A percentile compares a stretch with the other conserved stretches of the same genome.
These are phyloP conservation scores for Erpetoichthys calabaricus DNA, from an alignment of 2,797 vertebrate species.

Conservation along the genomic window DNA sequence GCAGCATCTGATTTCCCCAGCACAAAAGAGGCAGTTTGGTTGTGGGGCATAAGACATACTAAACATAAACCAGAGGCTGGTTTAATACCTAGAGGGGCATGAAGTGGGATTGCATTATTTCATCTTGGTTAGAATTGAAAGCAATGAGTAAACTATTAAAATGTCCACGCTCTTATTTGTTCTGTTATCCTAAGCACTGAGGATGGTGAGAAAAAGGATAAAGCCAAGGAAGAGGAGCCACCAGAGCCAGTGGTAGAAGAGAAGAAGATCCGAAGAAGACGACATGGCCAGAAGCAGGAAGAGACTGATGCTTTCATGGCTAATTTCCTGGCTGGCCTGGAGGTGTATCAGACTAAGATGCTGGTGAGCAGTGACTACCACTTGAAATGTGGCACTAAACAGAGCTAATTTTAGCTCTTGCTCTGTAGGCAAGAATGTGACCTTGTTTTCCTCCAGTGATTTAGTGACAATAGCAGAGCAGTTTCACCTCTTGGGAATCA, in stretches of 20 bases:
- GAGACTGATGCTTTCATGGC: slow-evolving; percentile 79
- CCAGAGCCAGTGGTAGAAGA: slow-evolving; percentile 43
- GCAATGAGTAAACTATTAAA: neutral
- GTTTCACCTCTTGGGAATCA: no score
- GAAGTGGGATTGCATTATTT: no score
- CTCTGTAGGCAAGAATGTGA: no score
- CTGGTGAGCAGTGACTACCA: slow-evolving; percentile 50
- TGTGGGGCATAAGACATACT: no score
- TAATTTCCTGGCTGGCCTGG: slow-evolving; percentile 82
- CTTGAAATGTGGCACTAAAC: no score
- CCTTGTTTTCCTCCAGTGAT: no score
- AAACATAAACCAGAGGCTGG: no score
- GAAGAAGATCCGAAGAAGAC: slow-evolving; percentile 59
- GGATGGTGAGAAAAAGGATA: slow-evolving; percentile 86
- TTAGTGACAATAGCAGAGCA: no score
- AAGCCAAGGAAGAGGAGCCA: slow-evolving; percentile 54
- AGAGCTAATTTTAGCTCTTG: no score
- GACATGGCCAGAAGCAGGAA: slow-evolving; percentile 63
- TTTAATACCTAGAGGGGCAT: no score
- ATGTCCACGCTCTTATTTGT: neutral
- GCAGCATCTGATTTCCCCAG: neutral
- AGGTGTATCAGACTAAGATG: slow-evolving; percentile 90
- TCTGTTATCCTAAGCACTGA: slow-evolving; percentile 53
- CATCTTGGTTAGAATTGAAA: no score
- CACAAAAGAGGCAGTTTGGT: no score